Conservation (phyloP, 2,113 vertebrate genomes). For the Chaetodon auriga region DNA sequence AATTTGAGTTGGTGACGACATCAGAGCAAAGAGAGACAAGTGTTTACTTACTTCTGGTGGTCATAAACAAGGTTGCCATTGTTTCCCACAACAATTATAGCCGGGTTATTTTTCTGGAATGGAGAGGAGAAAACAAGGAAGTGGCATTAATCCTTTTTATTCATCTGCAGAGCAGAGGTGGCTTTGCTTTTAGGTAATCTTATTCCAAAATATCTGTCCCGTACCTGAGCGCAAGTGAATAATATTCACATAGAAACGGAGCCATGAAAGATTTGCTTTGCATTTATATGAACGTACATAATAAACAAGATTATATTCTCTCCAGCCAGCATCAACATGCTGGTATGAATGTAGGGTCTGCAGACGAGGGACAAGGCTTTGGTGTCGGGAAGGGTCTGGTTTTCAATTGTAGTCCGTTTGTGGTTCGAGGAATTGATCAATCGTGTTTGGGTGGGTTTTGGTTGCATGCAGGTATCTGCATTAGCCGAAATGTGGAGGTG, state of each 20-base stretch:
- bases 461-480: too few species aligned
- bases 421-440: too few species aligned
- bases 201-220: constrained; percentile 32
- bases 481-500: too few species aligned
- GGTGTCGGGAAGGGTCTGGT: too few species aligned
- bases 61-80: constrained; percentile 94
- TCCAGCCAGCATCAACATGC: too few species aligned
- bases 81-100: constrained; percentile 92
- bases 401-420: too few species aligned
- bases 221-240: constrained; percentile 40
- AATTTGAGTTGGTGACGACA: constrained; percentile 58
- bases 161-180: constrained; percentile 20
- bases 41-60: constrained; percentile 96
- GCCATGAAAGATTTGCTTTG: neutral
- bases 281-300: too few species aligned
- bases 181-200: constrained; percentile 42
- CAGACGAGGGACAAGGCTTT: too few species aligned
- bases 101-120: constrained; percentile 97
- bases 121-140: constrained; percentile 53
- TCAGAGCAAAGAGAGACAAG: constrained; percentile 53
- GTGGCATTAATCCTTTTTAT: constrained; percentile 47
- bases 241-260: neutral
- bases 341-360: too few species aligned
- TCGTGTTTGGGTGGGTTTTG: too few species aligned
- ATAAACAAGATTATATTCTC: too few species aligned